Evolutionary conservation across 2,888 invertebrate genomes (phyloP).

Genomic region (Omphaloscelis lunosa): DNA sequence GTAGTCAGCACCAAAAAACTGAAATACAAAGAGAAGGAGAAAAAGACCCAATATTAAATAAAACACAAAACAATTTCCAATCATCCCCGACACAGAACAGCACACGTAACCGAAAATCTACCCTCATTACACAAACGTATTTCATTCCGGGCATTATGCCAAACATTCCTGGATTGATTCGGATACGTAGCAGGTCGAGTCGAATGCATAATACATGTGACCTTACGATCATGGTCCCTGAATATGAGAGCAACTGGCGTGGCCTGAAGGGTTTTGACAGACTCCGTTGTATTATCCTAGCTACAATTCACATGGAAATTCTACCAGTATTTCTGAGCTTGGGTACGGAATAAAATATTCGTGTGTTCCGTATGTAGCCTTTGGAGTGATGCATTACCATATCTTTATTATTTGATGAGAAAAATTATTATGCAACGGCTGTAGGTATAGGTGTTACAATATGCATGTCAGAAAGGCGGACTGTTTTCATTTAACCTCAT

Average conservation of each 20-base stretch:
- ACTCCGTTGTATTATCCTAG: slow-evolving; percentile 74
- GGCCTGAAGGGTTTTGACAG: slow-evolving; percentile 75
- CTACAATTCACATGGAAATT: slow-evolving; percentile 79
- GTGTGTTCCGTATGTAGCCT: slow-evolving; percentile 51
- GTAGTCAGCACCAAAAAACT: neutral
- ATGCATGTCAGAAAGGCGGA: slow-evolving; percentile 31
- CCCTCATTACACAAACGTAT: slow-evolving; percentile 78
- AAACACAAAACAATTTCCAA: slow-evolving; percentile 59
- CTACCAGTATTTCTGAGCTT: slow-evolving; percentile 63
- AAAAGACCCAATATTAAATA: slow-evolving; percentile 27
- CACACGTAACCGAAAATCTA: slow-evolving; percentile 66
- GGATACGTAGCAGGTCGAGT: slow-evolving; percentile 78
- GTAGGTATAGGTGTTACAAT: slow-evolving; percentile 39
- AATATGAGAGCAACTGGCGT: slow-evolving; percentile 73
- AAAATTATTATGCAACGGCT: slow-evolving; percentile 58
- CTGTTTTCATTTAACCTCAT: slow-evolving; percentile 23
- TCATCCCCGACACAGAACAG: slow-evolving; percentile 55
- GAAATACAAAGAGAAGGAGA: neutral
- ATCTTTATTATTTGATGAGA: slow-evolving; percentile 67
- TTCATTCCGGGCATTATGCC: slow-evolving; percentile 78
- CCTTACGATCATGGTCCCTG: slow-evolving; percentile 77
- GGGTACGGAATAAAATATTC: slow-evolving; percentile 66
- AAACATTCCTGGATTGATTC: slow-evolving; percentile 83
- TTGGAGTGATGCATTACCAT: slow-evolving; percentile 67
- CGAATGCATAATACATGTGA: slow-evolving; percentile 85